These are phyloP conservation scores for Odocoileus virginianus DNA, from an alignment of 2,113 vertebrate species.

Conservation along the genomic window DNA sequence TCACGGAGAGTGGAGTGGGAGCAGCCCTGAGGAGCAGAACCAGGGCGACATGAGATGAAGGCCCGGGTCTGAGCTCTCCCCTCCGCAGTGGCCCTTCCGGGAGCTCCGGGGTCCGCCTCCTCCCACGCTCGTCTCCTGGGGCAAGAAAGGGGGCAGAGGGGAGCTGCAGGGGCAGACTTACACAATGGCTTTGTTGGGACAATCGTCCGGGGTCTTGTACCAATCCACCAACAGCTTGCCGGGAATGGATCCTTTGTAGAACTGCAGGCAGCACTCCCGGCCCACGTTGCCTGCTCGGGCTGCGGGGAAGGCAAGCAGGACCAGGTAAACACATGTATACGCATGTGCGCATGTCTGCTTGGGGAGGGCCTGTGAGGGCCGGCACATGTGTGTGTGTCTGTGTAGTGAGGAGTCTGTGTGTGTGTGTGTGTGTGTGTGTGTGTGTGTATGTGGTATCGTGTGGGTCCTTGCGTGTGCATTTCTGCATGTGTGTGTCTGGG, in stretches of 20 bases:
- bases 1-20: not conserved
- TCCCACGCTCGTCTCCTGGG: not conserved
- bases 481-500: not conserved
- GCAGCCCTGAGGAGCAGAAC: not conserved
- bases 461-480: not conserved
- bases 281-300: conserved; percentile 8
- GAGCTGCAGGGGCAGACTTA: not conserved
- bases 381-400: too few relatives aligned
- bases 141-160: accelerated
- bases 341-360: too few relatives aligned
- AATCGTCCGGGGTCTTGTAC: not conserved
- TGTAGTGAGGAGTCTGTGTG: accelerated
- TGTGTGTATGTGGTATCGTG: not conserved
- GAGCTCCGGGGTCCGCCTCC: not conserved
- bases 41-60: not conserved
- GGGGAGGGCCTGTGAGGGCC: not conserved
- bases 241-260: conserved; percentile 18
- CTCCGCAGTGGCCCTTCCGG: not conserved
- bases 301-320: not conserved
- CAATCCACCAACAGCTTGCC: accelerated
- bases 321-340: too few relatives aligned
- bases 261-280: conserved; percentile 46
- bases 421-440: accelerated
- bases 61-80: accelerated
- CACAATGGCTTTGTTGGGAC: conserved; percentile 13